Conservation (phyloP, 2,113 vertebrate species). For the Rhinoderma darwinii region DNA sequence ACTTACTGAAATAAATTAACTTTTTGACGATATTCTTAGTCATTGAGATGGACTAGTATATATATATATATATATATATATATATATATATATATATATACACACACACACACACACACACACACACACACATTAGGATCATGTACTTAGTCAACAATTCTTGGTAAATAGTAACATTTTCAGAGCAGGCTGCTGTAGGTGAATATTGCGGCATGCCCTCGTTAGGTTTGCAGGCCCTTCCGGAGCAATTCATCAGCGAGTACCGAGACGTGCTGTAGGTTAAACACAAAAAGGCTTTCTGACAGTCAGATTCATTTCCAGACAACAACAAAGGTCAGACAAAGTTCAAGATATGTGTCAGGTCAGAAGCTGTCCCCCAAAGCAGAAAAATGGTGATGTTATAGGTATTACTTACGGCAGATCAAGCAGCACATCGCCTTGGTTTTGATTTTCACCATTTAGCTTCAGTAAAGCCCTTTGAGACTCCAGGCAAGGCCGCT, state of each 20-base stretch:
- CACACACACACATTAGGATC: slow-evolving; percentile 3
- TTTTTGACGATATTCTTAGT: too few species aligned
- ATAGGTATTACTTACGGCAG: slow-evolving; percentile 80
- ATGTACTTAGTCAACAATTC: neutral
- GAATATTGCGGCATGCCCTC: neutral
- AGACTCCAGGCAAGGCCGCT: slow-evolving; percentile 67
- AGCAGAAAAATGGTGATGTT: slow-evolving; percentile 71
- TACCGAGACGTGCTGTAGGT: slow-evolving; percentile 60
- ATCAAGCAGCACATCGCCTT: slow-evolving; percentile 71
- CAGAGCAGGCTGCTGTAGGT: neutral
- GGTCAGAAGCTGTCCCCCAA: slow-evolving; percentile 69
- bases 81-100: neutral
- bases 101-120: too few species aligned
- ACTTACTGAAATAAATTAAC: too few species aligned
- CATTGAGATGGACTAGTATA: too few species aligned
- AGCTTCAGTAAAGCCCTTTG: slow-evolving; percentile 74
- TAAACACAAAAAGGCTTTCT: slow-evolving; percentile 65
- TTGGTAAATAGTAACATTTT: too few species aligned
- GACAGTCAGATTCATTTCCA: slow-evolving; percentile 66
- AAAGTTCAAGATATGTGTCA: slow-evolving; percentile 73
- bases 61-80: too few species aligned
- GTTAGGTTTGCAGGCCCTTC: neutral
- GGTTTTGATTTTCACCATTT: slow-evolving; percentile 76
- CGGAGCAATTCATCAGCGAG: slow-evolving; percentile 55
- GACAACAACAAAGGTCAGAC: slow-evolving; percentile 69